Base-by-base conservation (phyloP, 1,140 invertebrate species). In the Phthorimaea operculella region DNA sequence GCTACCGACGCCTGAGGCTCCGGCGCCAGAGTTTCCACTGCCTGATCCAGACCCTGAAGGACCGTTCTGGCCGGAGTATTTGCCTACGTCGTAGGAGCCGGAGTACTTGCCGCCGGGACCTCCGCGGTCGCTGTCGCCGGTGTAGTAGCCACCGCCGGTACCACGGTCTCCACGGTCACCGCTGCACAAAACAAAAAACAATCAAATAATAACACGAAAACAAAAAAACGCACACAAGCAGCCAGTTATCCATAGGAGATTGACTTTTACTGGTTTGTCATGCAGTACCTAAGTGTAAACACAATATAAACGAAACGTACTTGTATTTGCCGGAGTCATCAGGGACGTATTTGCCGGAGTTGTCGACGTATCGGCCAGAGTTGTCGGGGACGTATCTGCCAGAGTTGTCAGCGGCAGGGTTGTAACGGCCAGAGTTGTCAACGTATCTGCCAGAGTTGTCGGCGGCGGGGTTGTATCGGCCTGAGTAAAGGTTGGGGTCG, bases 141-240 rank as follows among this genome's bases (percentile, higher is more conserved):
- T 59, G 65, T 83, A 83, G 63, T 72, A 74, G 21, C 79, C 79
- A 7, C 78, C 76, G 56, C 72, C 72, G 18, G 58, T 57, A 9
- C 80, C 80, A 18, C 76, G 71, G 70, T 83, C 80, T n/a, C 80
- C 80, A 36, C 76, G 76, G 60, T 80, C 78, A 56, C 80, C 80
- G 59, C 76, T 80, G 55, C 44, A 64, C 59, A 44, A 39, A 55
- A 58, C n/a, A 55, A 54, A 52, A 48, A 15, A 52, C 11, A 39
- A 49, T 33, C 6, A 28, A 6, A 28, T 28, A 28, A 28, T 28
- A 6, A 16, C 45, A 47, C 28, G 6, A 33, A 33, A 33, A 39
- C 33, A 54, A 45, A 1, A 49, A 6, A 52, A 44, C 17, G 7
- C 6, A 28, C n/a, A n/a, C n/a, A n/a, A n/a, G n/a, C n/a, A n/a